Base-by-base conservation (phyloP, 2,113 vertebrate genomes). In the Elaphurus davidianus region DNA sequence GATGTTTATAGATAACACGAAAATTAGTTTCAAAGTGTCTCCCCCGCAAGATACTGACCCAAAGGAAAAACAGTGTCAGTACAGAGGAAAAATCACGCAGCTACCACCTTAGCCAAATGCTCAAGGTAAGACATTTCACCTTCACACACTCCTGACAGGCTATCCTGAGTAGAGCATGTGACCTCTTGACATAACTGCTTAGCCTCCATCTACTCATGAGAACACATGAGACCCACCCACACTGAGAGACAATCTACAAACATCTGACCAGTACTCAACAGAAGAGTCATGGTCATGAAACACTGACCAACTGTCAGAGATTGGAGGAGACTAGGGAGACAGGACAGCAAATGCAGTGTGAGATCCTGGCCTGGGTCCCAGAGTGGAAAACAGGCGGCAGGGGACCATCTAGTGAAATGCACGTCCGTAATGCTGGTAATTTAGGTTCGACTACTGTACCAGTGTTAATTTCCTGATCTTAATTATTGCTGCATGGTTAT, bases 351-450 rank as follows among this genome's bases (percentile, higher is more conserved):
- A 15, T 7, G 11, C 19, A 57, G 6, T 1, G 6, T 14, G 45
- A 91, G 28, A 87, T 16, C 25, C 64, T 50, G 60, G 30, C 5
- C 64, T n/a, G 36, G 6, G 30, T 12, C 17, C 4, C 23, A 27
- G 25, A n/a, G 47, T 17, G 54, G 82, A 50, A 79, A 62, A 47
- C 2, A 78, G 16, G 6, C 5, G 27, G 36, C 1, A 19, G 3
- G 23, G 50, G 60, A 40, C 67, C n/a, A 52, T 30, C 33, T 6
- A 36, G 43, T 4, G 8, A 50, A 55, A 79, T 36, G 28, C 55
- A 60, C 0, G 0, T 25, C 13, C 7, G 2, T 7, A 62, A 64
- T 1, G 8, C 2, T n/a, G 76, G 3, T 19, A 13, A 27, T 40
- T 79, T 16, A 40, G 47, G 5, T 27, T 21, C 83, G 8, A 59